These are phyloP conservation scores for Acronicta psi DNA, from an alignment of 2,888 invertebrate species.

Conservation along the genomic window DNA sequence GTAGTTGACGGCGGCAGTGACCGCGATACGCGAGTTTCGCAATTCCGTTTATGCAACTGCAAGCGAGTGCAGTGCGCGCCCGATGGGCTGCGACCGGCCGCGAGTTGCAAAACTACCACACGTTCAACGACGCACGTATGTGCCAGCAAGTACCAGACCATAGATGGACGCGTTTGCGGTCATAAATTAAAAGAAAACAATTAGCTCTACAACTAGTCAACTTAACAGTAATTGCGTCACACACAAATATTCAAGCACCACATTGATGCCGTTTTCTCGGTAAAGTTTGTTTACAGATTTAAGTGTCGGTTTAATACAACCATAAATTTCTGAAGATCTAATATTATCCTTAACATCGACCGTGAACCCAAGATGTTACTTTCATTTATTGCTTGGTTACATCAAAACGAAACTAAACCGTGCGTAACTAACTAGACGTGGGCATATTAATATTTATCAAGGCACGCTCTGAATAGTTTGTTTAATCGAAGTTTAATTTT, in stretches of 20 bases:
- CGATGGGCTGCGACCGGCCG: constrained; percentile 79
- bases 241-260: background rate
- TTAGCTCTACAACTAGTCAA: constrained; percentile 45
- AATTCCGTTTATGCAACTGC: constrained; percentile 86
- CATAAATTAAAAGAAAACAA: constrained; percentile 56
- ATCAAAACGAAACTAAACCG: constrained; percentile 17
- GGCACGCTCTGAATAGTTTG: background rate
- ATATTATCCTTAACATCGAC: constrained; percentile 4
- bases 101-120: constrained; percentile 77
- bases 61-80: constrained; percentile 80
- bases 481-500: constrained; percentile 1
- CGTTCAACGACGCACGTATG: constrained; percentile 69
- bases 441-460: constrained; percentile 10
- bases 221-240: constrained; percentile 16
- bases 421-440: constrained; percentile 15
- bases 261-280: background rate
- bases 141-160: constrained; percentile 67
- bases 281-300: background rate
- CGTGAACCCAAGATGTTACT: constrained; percentile 28
- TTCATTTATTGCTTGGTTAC: constrained; percentile 32
- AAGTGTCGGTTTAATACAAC: too few relatives aligned
- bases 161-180: constrained; percentile 57
- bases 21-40: constrained; percentile 83
- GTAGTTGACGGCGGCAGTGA: constrained; percentile 81
- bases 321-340: too few relatives aligned